phyloP scores from a whole-genome alignment of 2,113 vertebrate species.

The Riparia riparia region DNA sequence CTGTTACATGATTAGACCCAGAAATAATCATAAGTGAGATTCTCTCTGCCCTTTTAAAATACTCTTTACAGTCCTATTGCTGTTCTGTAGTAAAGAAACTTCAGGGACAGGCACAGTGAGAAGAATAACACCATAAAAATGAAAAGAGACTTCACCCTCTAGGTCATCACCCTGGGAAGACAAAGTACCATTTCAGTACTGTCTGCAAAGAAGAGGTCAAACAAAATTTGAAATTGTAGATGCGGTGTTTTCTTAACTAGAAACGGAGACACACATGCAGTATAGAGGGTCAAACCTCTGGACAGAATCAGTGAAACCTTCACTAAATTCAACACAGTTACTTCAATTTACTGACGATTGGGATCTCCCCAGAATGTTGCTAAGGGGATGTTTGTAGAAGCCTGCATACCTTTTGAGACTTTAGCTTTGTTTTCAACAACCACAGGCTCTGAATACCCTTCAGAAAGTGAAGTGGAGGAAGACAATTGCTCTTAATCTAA shows the following conservation, averaged over 20 bases:
- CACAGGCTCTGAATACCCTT: background rate
- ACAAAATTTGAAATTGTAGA: background rate
- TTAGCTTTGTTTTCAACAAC: background rate
- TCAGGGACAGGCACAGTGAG: background rate
- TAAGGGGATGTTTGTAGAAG: background rate
- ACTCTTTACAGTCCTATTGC: background rate
- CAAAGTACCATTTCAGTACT: background rate
- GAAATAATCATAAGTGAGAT: slow-evolving; percentile 35
- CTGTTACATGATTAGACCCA: slow-evolving; percentile 53
- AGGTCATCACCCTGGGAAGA: background rate
- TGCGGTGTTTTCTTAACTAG: background rate
- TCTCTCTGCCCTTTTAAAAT: slow-evolving; percentile 20
- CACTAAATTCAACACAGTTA: background rate
- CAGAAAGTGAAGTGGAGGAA: background rate
- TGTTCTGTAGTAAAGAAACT: background rate
- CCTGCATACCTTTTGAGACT: background rate
- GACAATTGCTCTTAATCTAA: background rate
- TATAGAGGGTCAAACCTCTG: background rate
- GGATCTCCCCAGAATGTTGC: background rate
- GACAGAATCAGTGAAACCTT: background rate
- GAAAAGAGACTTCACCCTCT: slow-evolving; percentile 2
- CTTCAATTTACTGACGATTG: background rate
- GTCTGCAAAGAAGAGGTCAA: slow-evolving; percentile 8
- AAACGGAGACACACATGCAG: background rate
- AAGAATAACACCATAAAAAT: background rate